These are phyloP conservation scores for Meghimatium bilineatum DNA, from an alignment of 2,888 invertebrate species.

Conservation along the genomic window DNA sequence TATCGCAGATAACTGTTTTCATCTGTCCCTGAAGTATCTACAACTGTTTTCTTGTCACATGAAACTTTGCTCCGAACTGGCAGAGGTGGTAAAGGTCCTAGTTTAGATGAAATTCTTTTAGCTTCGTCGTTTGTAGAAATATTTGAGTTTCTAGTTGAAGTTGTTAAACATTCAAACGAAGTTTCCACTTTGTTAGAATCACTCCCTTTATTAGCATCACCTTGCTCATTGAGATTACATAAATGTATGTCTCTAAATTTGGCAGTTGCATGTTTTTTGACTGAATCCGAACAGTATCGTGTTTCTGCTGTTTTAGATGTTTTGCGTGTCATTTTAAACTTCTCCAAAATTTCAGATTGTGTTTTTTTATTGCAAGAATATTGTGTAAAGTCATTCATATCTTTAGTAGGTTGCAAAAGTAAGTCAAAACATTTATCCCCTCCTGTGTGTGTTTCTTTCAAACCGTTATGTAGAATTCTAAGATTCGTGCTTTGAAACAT, in stretches of 20 bases:
- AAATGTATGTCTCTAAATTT: neutral
- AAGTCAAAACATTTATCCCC: neutral
- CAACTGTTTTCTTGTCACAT: neutral
- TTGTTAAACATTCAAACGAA: neutral
- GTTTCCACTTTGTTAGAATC: neutral
- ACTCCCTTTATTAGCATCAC: neutral
- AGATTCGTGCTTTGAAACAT: conserved; percentile 11
- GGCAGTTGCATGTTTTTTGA: neutral
- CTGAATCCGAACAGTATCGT: neutral
- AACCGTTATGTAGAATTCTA: neutral
- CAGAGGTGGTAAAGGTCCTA: conserved; percentile 3
- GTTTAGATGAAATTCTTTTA: conserved; percentile 1
- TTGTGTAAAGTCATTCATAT: neutral
- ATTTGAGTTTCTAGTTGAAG: neutral
- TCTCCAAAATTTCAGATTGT: neutral
- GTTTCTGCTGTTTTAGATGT: neutral
- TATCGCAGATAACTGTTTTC: neutral
- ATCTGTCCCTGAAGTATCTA: neutral
- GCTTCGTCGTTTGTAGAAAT: neutral
- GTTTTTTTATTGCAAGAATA: neutral
- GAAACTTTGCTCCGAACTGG: neutral
- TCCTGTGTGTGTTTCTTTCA: neutral
- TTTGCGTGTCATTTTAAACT: neutral
- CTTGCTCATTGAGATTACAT: neutral
- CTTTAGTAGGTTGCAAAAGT: neutral